These are phyloP conservation scores for Brachyalestes nurse DNA, from an alignment of 2,797 vertebrate genomes.

Conservation along the genomic window DNA sequence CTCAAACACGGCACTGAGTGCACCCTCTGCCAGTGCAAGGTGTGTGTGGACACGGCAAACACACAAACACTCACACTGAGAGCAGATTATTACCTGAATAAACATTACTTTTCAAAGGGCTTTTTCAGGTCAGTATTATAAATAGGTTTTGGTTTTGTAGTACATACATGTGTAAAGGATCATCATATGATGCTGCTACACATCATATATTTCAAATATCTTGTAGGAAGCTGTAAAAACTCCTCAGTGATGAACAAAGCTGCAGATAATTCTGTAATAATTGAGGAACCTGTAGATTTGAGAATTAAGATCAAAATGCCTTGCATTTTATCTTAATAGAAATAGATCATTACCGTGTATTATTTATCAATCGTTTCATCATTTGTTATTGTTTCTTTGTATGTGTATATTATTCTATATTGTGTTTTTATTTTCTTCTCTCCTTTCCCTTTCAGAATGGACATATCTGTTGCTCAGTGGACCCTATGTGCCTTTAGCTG, in stretches of 20 bases:
- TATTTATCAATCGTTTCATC: too few relatives aligned
- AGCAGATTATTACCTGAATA: neutral
- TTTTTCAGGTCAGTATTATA: too few relatives aligned
- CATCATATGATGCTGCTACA: too few relatives aligned
- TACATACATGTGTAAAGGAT: too few relatives aligned
- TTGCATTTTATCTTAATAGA: neutral
- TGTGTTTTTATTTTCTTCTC: constrained; percentile 13
- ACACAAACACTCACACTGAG: neutral
- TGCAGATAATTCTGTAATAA: too few relatives aligned
- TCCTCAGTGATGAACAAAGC: too few relatives aligned
- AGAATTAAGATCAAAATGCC: neutral
- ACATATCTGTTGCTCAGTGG: constrained; percentile 98
- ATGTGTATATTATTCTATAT: neutral
- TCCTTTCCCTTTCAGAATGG: constrained; percentile 83
- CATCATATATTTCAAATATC: too few relatives aligned
- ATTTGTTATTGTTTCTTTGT: too few relatives aligned
- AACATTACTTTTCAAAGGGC: neutral
- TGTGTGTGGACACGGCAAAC: constrained; percentile 64
- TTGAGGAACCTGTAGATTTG: neutral
- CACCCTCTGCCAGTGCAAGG: constrained; percentile 98
- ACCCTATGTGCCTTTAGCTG: constrained; percentile 99
- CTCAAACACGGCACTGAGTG: constrained; percentile 97
- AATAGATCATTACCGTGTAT: too few relatives aligned
- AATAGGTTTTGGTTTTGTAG: too few relatives aligned
- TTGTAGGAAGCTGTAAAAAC: neutral